phyloP scores from a whole-genome alignment of 2,113 vertebrate species.

The Cyphomyrus discorhynchus region DNA sequence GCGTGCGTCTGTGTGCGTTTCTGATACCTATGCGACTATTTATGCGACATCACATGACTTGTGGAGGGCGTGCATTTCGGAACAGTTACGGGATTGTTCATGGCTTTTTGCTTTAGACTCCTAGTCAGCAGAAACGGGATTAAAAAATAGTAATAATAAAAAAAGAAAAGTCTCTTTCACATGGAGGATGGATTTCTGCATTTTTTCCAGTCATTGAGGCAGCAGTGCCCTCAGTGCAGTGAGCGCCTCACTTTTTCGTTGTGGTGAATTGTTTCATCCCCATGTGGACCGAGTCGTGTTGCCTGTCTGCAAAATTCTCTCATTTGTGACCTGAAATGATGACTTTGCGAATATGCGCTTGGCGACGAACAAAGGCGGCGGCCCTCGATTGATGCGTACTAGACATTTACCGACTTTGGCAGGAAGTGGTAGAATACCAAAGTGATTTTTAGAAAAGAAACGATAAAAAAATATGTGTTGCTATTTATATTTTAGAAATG shows the following conservation, averaged over 20 bases:
- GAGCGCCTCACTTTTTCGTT: neutral
- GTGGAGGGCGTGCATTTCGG: neutral
- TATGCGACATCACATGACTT: neutral
- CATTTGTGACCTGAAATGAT: neutral
- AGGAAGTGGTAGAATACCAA: slow-evolving; percentile 10
- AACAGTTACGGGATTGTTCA: neutral
- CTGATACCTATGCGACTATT: slow-evolving; percentile 2
- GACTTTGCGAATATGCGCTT: neutral
- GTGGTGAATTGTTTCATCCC: neutral
- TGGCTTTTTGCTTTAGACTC: neutral
- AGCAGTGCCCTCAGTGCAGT: neutral
- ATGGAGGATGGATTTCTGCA: neutral
- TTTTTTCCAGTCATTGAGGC: neutral
- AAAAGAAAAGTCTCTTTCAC: neutral
- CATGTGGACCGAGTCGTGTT: neutral
- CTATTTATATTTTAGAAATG: neutral
- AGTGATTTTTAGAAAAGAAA: neutral
- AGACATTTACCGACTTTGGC: neutral
- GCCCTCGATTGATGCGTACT: neutral
- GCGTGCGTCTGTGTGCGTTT: neutral
- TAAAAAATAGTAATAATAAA: neutral
- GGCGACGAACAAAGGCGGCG: neutral
- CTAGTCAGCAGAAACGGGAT: neutral
- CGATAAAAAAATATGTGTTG: neutral
- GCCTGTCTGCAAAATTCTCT: neutral